Percentiles rank a stretch among this genome's conserved stretches.
phyloP scores from a whole-genome alignment of 1,140 invertebrate genomes.

The Drosophila azteca region DNA sequence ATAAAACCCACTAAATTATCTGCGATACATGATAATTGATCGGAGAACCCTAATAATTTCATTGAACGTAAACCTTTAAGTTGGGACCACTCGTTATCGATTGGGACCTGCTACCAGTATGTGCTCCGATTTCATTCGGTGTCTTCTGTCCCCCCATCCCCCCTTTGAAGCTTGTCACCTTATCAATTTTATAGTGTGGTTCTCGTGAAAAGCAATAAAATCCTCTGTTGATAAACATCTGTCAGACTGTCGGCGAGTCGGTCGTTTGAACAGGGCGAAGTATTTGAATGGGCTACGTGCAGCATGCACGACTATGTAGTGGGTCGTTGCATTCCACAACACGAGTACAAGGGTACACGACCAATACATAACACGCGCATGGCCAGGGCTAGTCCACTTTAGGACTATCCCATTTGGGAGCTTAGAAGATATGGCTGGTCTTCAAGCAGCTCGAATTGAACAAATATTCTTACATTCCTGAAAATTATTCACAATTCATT shows the following conservation, averaged over 20 bases:
- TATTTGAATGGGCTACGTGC: constrained; percentile 68
- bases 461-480: too few relatives aligned
- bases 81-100: constrained; percentile 24
- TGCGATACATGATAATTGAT: constrained; percentile 38
- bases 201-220: constrained; percentile 74
- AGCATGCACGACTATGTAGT: constrained; percentile 34
- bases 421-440: too few relatives aligned
- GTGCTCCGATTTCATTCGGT: constrained; percentile 33
- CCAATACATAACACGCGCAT: constrained; percentile 18
- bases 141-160: constrained; percentile 13
- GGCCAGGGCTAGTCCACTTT: not conserved
- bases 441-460: too few relatives aligned
- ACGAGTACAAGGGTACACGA: constrained; percentile 28
- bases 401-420: too few relatives aligned
- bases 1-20: constrained; percentile 28
- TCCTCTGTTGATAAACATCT: constrained; percentile 72
- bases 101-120: not conserved
- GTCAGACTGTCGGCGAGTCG: constrained; percentile 42
- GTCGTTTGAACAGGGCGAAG: constrained; percentile 6
- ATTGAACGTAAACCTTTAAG: constrained; percentile 37
- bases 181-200: constrained; percentile 75
- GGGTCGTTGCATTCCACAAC: constrained; percentile 25
- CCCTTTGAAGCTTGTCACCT: constrained; percentile 23
- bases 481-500: not conserved
- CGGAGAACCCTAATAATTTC: constrained; percentile 28